Conservation (phyloP, 2,113 vertebrate genomes). For the Cervus canadensis region DNA sequence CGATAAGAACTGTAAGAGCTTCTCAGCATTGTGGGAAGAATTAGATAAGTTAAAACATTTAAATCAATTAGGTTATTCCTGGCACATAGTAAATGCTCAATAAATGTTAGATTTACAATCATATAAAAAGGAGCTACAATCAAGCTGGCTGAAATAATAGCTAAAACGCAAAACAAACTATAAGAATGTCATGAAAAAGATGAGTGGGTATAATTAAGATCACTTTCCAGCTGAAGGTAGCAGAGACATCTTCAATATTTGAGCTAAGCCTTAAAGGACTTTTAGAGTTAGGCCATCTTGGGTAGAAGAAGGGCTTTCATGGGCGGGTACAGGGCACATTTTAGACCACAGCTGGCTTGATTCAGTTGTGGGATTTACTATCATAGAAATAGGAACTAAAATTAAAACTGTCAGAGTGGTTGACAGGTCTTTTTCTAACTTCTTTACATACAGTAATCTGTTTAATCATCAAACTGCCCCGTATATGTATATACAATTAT, state of each 20-base stretch:
- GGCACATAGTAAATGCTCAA: background rate
- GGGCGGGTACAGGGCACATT: accelerated
- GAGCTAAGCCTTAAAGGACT: background rate
- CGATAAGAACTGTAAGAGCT: background rate
- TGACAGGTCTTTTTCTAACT: background rate
- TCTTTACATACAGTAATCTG: background rate
- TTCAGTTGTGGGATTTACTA: background rate
- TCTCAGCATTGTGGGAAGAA: background rate
- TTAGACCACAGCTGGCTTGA: background rate
- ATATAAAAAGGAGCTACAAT: background rate
- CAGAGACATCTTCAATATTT: background rate
- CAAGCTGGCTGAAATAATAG: background rate
- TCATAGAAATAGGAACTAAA: background rate
- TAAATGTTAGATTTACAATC: background rate
- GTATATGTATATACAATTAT: background rate
- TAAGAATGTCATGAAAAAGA: background rate
- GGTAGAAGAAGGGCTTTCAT: background rate
- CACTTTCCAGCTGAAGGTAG: background rate
- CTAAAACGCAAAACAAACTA: background rate
- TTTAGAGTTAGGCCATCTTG: too few species aligned
- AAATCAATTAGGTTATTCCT: background rate
- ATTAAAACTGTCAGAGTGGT: background rate
- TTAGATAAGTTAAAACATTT: background rate
- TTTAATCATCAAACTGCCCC: background rate
- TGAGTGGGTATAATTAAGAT: background rate